These are phyloP conservation scores for Coecobrya sp. DNA, from an alignment of 2,888 invertebrate genomes.

Conservation along the genomic window DNA sequence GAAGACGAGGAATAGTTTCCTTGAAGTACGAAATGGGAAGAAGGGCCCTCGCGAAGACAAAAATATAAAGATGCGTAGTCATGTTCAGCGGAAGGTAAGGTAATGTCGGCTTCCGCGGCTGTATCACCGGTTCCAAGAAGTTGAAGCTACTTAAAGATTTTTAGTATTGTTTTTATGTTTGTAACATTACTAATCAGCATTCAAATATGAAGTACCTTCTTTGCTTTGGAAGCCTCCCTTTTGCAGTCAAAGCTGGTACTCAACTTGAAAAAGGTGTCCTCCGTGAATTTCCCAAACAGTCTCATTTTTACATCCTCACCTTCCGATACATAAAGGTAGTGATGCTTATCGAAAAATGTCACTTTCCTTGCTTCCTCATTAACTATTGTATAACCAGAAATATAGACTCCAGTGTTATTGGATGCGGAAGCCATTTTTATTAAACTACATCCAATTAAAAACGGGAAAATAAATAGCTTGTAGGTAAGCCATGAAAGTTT, in stretches of 20 bases:
- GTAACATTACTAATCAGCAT: no score
- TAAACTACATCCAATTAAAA: neutral
- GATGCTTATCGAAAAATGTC: neutral
- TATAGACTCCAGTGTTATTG: neutral
- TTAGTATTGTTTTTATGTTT: no score
- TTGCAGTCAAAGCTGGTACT: conserved; percentile 20
- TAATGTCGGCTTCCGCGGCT: neutral
- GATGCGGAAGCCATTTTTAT: no score
- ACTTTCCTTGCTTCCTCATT: conserved; percentile 48
- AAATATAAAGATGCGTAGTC: conserved; percentile 1
- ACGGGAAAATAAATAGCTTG: neutral
- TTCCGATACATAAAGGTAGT: conserved; percentile 34
- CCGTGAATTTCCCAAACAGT: conserved; percentile 60
- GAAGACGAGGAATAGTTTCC: conserved; percentile 85
- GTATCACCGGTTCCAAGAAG: conserved; percentile 29
- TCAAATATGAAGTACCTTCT: conserved; percentile 32
- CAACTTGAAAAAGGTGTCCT: conserved; percentile 85
- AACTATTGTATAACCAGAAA: conserved; percentile 50
- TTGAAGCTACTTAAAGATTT: conserved; percentile 14
- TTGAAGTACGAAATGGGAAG: neutral
- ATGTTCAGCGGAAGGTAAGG: neutral
- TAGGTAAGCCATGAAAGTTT: no score
- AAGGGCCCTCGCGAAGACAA: conserved; percentile 26
- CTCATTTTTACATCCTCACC: conserved; percentile 20
- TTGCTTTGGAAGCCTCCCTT: neutral